Conservation (phyloP, 2,888 invertebrate genomes). For the Rhodophaea formosa region DNA sequence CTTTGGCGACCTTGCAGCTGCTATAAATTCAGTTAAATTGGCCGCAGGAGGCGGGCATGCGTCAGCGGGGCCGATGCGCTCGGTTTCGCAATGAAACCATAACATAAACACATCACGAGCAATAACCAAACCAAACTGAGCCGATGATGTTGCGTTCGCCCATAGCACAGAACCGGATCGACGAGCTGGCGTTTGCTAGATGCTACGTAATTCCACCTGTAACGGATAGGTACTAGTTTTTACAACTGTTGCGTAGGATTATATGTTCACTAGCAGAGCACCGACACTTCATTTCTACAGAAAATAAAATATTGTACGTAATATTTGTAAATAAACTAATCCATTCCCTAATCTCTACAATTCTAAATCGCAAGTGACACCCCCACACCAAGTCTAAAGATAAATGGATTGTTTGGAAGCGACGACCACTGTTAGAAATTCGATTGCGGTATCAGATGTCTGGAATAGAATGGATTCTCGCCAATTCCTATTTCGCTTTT, state of each 20-base stretch:
- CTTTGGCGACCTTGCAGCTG: conserved; percentile 74
- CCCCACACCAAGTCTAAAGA: background rate
- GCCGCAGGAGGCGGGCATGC: conserved; percentile 63
- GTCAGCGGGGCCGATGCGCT: conserved; percentile 69
- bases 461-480: conserved; percentile 40
- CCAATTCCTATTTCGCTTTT: conserved; percentile 43
- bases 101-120: conserved; percentile 39
- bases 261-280: background rate
- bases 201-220: conserved; percentile 61
- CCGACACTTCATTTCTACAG: background rate
- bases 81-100: conserved; percentile 52
- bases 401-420: background rate
- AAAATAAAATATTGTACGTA: background rate
- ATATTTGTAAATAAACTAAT: too few species aligned
- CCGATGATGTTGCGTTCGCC: conserved; percentile 41
- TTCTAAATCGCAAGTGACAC: background rate
- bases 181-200: conserved; percentile 31
- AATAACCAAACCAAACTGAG: conserved; percentile 30
- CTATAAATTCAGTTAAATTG: conserved; percentile 74
- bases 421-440: conserved; percentile 6
- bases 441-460: conserved; percentile 32
- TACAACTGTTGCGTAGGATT: conserved; percentile 40
- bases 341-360: too few species aligned
- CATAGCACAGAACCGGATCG: conserved; percentile 57
- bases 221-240: conserved; percentile 61